A percentile compares a stretch with the other conserved stretches of the same genome.
These are phyloP conservation scores for Gobio gobio DNA, from an alignment of 2,113 vertebrate genomes.

Conservation along the genomic window DNA sequence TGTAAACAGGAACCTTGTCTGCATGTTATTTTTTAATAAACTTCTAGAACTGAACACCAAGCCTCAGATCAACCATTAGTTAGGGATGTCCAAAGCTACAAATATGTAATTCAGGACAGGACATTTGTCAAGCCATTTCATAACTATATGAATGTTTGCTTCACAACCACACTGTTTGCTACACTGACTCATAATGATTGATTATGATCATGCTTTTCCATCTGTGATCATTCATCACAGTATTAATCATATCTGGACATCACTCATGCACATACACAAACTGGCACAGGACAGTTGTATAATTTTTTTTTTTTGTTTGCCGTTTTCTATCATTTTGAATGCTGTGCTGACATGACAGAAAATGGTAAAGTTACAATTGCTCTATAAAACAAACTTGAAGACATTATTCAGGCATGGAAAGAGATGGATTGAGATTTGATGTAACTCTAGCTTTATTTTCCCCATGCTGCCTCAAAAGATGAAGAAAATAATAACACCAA, in stretches of 20 bases:
- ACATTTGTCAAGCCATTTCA: not conserved
- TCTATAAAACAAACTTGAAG: not conserved
- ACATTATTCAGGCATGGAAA: not conserved
- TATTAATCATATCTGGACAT: not conserved
- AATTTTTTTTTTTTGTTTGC: too few relatives aligned
- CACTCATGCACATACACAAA: not conserved
- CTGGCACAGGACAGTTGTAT: not conserved
- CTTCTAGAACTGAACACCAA: not conserved
- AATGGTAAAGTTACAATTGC: not conserved
- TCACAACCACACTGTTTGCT: constrained; percentile 6
- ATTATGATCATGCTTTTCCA: constrained; percentile 11
- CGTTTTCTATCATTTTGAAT: constrained; percentile 1
- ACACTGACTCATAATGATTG: not conserved
- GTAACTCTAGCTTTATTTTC: not conserved
- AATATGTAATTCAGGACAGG: not conserved
- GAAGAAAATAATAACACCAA: not conserved
- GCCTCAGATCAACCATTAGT: too few relatives aligned
- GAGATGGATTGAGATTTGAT: not conserved
- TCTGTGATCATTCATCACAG: not conserved
- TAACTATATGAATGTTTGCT: not conserved
- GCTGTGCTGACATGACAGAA: constrained; percentile 1
- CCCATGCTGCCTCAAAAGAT: not conserved
- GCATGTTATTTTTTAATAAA: constrained; percentile 19
- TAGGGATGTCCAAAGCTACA: not conserved
- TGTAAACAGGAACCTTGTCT: constrained; percentile 21